Evolutionary conservation across 1,140 invertebrate species (phyloP), one percentile per base, ranked within the genome.

Genomic region (Drosophila repleta): DNA sequence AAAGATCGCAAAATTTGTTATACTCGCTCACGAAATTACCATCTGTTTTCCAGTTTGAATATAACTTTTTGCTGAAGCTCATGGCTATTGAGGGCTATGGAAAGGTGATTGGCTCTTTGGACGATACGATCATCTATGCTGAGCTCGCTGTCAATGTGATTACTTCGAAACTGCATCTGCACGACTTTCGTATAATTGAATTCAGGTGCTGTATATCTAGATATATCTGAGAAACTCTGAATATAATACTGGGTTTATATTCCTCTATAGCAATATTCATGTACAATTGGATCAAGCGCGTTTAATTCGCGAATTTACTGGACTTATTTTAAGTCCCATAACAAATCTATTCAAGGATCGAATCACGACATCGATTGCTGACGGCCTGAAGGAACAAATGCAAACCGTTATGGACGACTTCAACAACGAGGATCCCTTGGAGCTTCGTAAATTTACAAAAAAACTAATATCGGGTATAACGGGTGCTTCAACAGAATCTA

Each of bases 311-410:
- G 61, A 90, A 21, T 32, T 90, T 8, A 90, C 84, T 8, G 84
- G 88, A 32, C 56, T 90, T 46, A 83, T 90, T 63, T 70, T 90
- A 43, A 89, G 81, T 56, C 90, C 90, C 1, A 90, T 90, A 35
- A 90, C 90, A 15, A 90, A 90, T 49, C 52, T 90, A 1, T 90
- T 90, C 29, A 90, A 89, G 24, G 71, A 90, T 68, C 84, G 79
- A 3, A 90, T 90, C 6, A 90, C 88, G 4, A 90, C 88, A 29
- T 87, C 84, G 4, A 90, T 90, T 56, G 82, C 90, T 21, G 90
- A 90, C 67, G 84, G 84, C 0, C 70, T 90, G 5, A 89, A 90
- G 26, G 76, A 72, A 18, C 84, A 90, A 77, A 90, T 90, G 88
- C 89, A 90, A 57, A 43, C 53, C 15, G 73, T 90, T 0, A 80